Evolutionary conservation across 2,113 vertebrate species (phyloP), one percentile per base, ranked within the genome.

Genomic region (Bagarius yarrelli): DNA sequence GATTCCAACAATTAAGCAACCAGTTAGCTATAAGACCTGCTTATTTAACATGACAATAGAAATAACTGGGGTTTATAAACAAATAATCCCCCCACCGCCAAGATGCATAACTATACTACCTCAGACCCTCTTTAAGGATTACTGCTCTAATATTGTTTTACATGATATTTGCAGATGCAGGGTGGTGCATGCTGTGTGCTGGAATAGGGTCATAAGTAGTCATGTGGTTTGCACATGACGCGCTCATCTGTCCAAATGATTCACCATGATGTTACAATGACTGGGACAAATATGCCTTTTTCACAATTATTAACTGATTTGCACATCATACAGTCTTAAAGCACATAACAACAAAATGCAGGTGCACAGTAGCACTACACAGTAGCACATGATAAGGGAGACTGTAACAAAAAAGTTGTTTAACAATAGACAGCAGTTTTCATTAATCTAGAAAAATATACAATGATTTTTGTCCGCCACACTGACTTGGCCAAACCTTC

Each of bases 381-480:
- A 69, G 32, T 76, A 52, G 23, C 47, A 64, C 36, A 64, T 44
- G 30, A 67, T 34, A 66, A 25, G 53, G 63, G 25, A 70, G 57
- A 74, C 60, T 30, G 44, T 78, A 72, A 66, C 61, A 79, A 63
- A 61, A 60, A 36, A 79, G 50, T 12, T 56, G 76, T 63, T 82
- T 23, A 76, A 74, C 83, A 82, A 66, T 53, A 47, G 18, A 82
- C 80, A 53, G 21, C 25, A 53, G 60, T 75, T 59, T 59, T 30
- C 73, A 55, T 63, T 70, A 79, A 78, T 67, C 79, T 77, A 56
- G 55, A 81, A 83, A 85, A 81, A 81, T 67, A 75, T 63, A 66
- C 59, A 81, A 25, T 19, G 18, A 4, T 59, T 80, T 70, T 23
- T 34, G 25, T 83, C 64, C 81, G 40, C 11, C 77, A 66, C 34